Conservation (phyloP, 2,113 vertebrate species). For the Osmerus mordax region DNA sequence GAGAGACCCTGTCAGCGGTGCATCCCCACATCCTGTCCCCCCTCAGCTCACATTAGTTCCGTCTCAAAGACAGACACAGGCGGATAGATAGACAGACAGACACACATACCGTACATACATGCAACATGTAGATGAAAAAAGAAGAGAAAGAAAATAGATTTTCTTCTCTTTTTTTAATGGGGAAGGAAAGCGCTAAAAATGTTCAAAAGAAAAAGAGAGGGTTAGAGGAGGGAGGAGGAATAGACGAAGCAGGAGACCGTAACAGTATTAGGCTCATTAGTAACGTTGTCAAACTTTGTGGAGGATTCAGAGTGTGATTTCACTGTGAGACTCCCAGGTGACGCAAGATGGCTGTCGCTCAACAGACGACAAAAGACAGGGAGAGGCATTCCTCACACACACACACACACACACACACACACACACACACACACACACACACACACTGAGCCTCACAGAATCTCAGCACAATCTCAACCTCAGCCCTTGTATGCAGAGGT, state of each 20-base stretch:
- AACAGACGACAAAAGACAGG: neutral
- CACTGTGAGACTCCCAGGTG: neutral
- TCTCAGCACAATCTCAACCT: neutral
- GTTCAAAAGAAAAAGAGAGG: neutral
- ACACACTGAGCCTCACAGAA: neutral
- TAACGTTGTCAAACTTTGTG: constrained; percentile 26
- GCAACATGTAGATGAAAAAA: no score
- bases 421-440: no score
- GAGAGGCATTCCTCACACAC: neutral
- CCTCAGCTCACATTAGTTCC: no score
- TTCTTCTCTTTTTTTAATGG: neutral
- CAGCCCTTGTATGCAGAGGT: neutral
- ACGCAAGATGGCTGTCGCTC: constrained; percentile 6
- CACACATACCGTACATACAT: no score
- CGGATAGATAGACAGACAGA: neutral
- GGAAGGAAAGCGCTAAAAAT: neutral
- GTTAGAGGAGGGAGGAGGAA: neutral
- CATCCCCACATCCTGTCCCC: no score
- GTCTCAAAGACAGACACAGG: neutral
- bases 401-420: no score
- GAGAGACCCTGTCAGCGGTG: no score
- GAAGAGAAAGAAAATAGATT: no score
- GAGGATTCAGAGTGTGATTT: neutral
- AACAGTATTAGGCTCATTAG: constrained; percentile 43
- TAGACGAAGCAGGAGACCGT: constrained; percentile 11